phyloP scores from a whole-genome alignment of 2,888 invertebrate genomes.

The Ischnura elegans region DNA sequence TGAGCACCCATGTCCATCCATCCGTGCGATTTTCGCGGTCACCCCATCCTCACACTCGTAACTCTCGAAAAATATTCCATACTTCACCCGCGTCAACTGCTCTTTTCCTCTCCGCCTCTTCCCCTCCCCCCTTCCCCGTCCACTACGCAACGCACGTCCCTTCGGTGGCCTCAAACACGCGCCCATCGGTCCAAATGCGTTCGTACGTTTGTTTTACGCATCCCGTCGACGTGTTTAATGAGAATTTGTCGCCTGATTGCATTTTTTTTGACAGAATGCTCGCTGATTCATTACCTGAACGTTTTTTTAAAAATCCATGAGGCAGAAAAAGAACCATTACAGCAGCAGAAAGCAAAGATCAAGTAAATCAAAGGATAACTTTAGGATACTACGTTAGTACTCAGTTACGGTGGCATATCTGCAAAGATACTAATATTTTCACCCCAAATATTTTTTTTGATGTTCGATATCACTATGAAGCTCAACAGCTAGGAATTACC shows the following conservation, averaged over 20 bases:
- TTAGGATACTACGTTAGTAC: no score
- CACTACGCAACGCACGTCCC: neutral
- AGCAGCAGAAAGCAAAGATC: neutral
- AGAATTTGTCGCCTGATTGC: neutral
- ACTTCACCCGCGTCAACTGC: constrained; percentile 21
- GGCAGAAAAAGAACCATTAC: neutral
- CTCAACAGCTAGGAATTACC: no score
- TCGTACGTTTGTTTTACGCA: neutral
- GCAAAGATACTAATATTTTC: no score
- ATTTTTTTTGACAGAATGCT: constrained; percentile 17
- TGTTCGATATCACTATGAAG: no score
- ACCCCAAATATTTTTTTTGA: no score
- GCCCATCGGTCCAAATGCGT: neutral
- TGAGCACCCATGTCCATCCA: neutral
- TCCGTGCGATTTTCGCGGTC: neutral
- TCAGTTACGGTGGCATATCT: no score
- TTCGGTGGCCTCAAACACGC: constrained; percentile 7
- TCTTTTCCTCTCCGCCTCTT: neutral
- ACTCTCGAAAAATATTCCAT: constrained; percentile 31
- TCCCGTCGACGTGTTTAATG: neutral
- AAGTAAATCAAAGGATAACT: neutral
- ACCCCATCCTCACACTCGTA: neutral
- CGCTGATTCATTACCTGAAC: neutral
- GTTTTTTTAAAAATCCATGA: neutral
- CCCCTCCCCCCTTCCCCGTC: neutral